Percentiles rank a stretch among this genome's conserved stretches.
Evolutionary conservation across 1,140 invertebrate genomes (phyloP).

Genomic region (Trichonephila clavipes): DNA sequence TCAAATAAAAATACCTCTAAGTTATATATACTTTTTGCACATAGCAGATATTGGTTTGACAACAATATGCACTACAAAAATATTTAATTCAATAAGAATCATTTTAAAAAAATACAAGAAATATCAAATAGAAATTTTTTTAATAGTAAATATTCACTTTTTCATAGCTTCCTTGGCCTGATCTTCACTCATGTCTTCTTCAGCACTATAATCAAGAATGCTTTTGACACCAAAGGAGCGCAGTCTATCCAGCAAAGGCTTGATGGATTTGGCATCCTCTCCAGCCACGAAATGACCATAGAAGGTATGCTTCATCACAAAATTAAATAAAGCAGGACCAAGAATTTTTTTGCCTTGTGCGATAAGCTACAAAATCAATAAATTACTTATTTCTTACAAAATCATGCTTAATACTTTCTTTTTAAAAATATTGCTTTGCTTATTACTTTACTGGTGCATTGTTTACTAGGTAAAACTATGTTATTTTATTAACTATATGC

Average conservation of each 20-base stretch:
- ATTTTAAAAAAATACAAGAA: no score
- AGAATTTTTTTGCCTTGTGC: conserved; percentile 90
- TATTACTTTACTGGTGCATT: no score
- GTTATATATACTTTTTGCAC: no score
- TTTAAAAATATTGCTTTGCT: no score
- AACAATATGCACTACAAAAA: no score
- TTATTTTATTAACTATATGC: no score
- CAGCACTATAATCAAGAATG: conserved; percentile 99
- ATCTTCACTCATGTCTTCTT: conserved; percentile 95
- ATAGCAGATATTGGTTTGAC: no score
- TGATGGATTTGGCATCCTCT: conserved; percentile 93
- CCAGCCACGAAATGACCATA: conserved; percentile 99
- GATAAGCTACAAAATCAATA: conserved; percentile 87
- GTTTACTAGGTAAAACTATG: no score
- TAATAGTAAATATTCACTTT: conserved; percentile 85
- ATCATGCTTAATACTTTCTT: no score
- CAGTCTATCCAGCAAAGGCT: conserved; percentile 87
- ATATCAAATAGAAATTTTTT: background rate
- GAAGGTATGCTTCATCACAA: conserved; percentile 95
- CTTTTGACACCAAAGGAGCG: conserved; percentile 98
- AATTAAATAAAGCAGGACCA: conserved; percentile 91
- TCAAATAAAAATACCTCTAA: no score
- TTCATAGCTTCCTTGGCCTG: conserved; percentile 94
- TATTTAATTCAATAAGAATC: no score
- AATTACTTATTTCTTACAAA: no score